phyloP scores from a whole-genome alignment of 92 coral and sea anemone genomes.

The Parazoanthus swiftii region DNA sequence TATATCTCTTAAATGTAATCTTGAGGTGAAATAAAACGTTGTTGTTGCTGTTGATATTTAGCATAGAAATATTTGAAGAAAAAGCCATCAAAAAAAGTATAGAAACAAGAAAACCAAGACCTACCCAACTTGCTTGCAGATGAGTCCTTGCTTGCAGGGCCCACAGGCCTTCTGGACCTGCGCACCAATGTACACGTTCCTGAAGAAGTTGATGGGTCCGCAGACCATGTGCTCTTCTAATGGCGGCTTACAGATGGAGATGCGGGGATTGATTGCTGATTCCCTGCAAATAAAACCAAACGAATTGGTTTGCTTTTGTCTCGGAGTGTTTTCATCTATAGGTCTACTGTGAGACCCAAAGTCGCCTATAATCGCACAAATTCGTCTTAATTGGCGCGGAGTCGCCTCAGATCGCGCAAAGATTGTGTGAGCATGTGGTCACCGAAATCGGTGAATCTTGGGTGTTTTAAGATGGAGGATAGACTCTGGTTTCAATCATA shows the following conservation, averaged over 20 bases:
- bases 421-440: background rate
- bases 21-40: too few species aligned
- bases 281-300: constrained; percentile 57
- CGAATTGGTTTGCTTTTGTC: too few species aligned
- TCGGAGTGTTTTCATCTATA: too few species aligned
- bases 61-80: too few species aligned
- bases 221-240: constrained; percentile 95
- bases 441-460: background rate
- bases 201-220: constrained; percentile 96
- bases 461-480: too few species aligned
- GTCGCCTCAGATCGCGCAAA: too few species aligned
- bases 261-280: constrained; percentile 96
- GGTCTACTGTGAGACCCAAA: background rate
- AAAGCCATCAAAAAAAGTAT: background rate
- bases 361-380: too few species aligned
- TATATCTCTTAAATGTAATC: too few species aligned
- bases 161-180: constrained; percentile 98
- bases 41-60: too few species aligned
- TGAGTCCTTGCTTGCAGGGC: constrained; percentile 94
- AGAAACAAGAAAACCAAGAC: constrained; percentile 16
- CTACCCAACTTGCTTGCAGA: constrained; percentile 99
- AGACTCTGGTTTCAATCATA: background rate
- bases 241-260: constrained; percentile 96
- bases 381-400: too few species aligned
- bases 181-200: constrained; percentile 98